Evolutionary conservation across 2,888 invertebrate species (phyloP).

Genomic region (Agrypnus murinus): DNA sequence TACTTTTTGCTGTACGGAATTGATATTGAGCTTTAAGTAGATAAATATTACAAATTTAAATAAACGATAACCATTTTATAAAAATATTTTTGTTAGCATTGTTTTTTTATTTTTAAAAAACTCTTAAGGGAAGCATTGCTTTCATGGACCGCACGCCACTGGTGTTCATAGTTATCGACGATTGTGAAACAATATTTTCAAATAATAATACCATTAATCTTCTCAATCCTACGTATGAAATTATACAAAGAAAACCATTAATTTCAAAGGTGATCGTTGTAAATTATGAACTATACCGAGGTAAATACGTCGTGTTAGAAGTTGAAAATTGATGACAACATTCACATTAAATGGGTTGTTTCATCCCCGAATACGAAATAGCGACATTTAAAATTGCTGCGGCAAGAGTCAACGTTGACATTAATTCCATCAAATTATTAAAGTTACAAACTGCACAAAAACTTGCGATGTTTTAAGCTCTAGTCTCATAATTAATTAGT

Average conservation of each 20-base stretch:
- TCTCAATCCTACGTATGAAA: not conserved
- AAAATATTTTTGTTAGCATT: too few species aligned
- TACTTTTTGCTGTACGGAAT: too few species aligned
- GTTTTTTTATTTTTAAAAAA: not conserved
- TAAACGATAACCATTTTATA: too few species aligned
- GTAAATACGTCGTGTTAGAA: conserved; percentile 10
- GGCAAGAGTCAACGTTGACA: not conserved
- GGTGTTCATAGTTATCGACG: conserved; percentile 17
- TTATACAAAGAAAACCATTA: conserved; percentile 29
- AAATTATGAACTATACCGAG: conserved; percentile 24
- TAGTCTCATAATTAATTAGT: conserved; percentile 25
- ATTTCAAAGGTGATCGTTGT: conserved; percentile 16
- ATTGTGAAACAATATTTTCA: conserved; percentile 15
- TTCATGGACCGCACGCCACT: too few species aligned
- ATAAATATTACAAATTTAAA: too few species aligned
- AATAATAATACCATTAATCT: conserved; percentile 10
- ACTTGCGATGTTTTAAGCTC: conserved; percentile 16
- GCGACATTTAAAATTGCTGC: conserved; percentile 25
- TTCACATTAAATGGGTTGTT: conserved; percentile 18
- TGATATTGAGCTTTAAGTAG: too few species aligned
- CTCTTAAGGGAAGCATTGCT: too few species aligned
- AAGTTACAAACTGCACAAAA: conserved; percentile 18
- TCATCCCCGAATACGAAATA: conserved; percentile 11
- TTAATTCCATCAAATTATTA: conserved; percentile 23
- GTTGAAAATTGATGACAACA: conserved; percentile 24